Base-by-base conservation (phyloP, 92 coral and sea anemone genomes). In the Epizoanthus rinbou region DNA sequence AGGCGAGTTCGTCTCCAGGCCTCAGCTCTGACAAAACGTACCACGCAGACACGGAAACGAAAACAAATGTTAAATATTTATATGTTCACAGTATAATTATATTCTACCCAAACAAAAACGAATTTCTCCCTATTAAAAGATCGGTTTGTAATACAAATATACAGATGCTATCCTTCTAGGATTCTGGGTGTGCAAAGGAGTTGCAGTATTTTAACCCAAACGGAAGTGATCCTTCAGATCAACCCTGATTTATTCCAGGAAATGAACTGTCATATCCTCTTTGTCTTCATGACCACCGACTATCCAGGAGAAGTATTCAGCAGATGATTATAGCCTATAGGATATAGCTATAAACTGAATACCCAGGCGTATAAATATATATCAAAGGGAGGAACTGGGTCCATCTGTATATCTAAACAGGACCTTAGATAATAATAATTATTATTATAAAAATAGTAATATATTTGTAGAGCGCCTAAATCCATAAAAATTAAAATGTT, bases 171-270 rank as follows among this genome's bases (percentile, higher is more conserved):
- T 67, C 73, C 43, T 21, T 67, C 73, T 67, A 15, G 73, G 73
- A 67, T 67, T 67, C 22, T 67, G 73, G 73, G 73, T 67, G 73
- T 67, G 73, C 47, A 33, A 2, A 33, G 23, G 33, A 14, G 71
- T 65, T 6, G 41, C 4, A 65, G 18, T 65, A 39, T 65, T 31
- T 19, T 8, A 22, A 64, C 69, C 11, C 37, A 65, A 65, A 13
- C 71, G 73, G 73, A 67, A 67, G 43, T 25, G 14, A 50, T 67
- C 0, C 16, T 19, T 31, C 43, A 21, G 22, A 16, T 67, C 23
- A 67, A 7, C 19, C 43, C 35, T 65, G 71, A 65, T 65, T 65
- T 17, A 33, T 67, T 67, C 22, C 73, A 67, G 73, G 73, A 33
- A 67, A 41, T 67, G 47, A 33, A 5, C 54, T 67, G 47, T 33